Percentiles rank a stretch among this genome's conserved stretches.
Conservation (phyloP, 2,888 invertebrate genomes). For the Galeopsomyia nigrocyanea region DNA sequence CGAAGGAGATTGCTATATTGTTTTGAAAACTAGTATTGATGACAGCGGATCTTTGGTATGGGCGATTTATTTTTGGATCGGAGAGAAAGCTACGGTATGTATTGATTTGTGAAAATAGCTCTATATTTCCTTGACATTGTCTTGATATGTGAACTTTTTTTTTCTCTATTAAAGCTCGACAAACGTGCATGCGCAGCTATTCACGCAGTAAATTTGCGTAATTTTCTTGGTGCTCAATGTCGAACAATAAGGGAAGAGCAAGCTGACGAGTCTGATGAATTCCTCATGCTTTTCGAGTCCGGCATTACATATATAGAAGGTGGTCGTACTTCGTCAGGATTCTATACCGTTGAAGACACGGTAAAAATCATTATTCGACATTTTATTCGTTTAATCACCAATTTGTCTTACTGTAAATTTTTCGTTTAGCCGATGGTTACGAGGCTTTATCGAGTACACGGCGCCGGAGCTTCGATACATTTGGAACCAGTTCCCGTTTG, state of each 20-base stretch:
- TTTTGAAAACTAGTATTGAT: conserved; percentile 89
- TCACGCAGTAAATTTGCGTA: conserved; percentile 98
- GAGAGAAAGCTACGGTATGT: conserved; percentile 90
- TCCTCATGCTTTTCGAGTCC: conserved; percentile 90
- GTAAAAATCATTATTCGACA: conserved; percentile 67
- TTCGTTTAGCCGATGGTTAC: conserved; percentile 80
- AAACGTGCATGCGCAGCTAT: conserved; percentile 97
- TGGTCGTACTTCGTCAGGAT: conserved; percentile 96
- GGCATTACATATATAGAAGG: conserved; percentile 97
- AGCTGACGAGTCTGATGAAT: conserved; percentile 96
- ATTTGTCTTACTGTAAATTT: not conserved
- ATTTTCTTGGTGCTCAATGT: conserved; percentile 93
- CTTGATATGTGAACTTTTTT: conserved; percentile 24
- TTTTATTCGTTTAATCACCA: not conserved
- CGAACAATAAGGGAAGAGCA: conserved; percentile 98
- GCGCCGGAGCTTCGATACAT: conserved; percentile 88
- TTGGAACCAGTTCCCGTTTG: conserved; percentile 87
- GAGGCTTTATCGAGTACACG: conserved; percentile 90
- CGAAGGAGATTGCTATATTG: conserved; percentile 98
- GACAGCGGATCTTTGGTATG: conserved; percentile 88
- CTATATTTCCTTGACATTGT: not conserved
- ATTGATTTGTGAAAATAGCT: conserved; percentile 12
- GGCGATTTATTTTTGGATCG: conserved; percentile 99
- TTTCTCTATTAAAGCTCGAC: conserved; percentile 76
- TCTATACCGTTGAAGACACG: conserved; percentile 95